Evolutionary conservation across 1,140 invertebrate species (phyloP), one percentile per base, ranked within the genome.

Genomic region (Drosophila serrata): DNA sequence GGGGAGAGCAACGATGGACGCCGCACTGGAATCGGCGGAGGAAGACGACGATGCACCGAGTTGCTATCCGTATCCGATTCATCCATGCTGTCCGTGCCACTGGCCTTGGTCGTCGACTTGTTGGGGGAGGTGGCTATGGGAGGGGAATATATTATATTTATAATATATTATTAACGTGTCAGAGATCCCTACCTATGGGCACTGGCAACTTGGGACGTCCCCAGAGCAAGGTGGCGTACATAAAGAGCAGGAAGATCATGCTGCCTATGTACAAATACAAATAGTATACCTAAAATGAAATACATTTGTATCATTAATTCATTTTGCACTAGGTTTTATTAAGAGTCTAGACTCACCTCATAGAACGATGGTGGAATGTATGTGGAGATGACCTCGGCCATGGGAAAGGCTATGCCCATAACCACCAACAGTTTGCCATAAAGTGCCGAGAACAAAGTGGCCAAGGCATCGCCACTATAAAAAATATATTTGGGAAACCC

Each of bases 361-460:
- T 97, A 98, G 93, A 97, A 97, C 3, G 97, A 97, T 49, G 97
- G 96, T 86, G 97, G 97, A 90, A 98, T 97, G 92, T 97, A 97
- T n/a, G 97, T 97, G 22, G 97, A 97, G 82, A 97, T 97, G 58
- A 97, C 97, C 94, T 98, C 97, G 46, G 97, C 96, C 95, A 98
- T 97, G 48, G 98, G 98, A 94, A 99, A 98, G 8, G 97, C 97
- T 79, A 98, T 93, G 17, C 98, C 98, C 96, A 98, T 97, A 13
- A 99, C 97, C 27, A 99, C 97, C 53, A 99, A 93, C 4, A 98
- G 94, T 93, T 99, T 98, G n/a, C 97, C 97, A 91, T 99, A 99
- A 5, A 99, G 94, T 1, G 98, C 98, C 77, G 97, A 98, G 57
- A 99, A 94, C 17, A 97, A 96, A 19, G 96, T 96, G 63, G 97